Evolutionary conservation across 2,113 vertebrate genomes (phyloP).

Genomic region (Centropus bengalensis): DNA sequence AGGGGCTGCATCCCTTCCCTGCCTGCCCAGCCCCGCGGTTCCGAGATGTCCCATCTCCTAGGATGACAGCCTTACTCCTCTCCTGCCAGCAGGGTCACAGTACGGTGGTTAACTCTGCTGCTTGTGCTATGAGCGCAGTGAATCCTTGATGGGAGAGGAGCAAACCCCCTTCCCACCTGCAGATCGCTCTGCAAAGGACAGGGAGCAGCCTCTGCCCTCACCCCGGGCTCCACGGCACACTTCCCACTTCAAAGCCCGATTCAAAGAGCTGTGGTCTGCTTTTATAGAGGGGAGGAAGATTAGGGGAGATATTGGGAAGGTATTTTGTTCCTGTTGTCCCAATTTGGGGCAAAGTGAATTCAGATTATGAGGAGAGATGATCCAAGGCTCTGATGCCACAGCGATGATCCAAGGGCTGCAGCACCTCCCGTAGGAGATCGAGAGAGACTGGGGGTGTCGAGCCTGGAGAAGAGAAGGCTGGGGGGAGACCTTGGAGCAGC

Average conservation of each 20-base stretch:
- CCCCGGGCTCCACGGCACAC: not conserved
- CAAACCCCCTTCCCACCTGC: not conserved
- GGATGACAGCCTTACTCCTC: not conserved
- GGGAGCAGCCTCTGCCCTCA: not conserved
- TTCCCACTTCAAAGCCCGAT: not conserved
- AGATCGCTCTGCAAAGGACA: not conserved
- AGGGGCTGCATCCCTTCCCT: not conserved
- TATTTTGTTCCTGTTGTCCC: no score
- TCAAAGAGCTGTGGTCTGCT: not conserved
- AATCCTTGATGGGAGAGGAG: fast-evolving
- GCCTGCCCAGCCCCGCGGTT: not conserved
- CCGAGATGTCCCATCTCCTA: fast-evolving
- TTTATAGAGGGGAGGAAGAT: not conserved
- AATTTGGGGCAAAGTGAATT: no score
- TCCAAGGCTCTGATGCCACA: no score
- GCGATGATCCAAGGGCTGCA: no score
- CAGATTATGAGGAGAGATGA: no score
- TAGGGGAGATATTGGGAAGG: no score
- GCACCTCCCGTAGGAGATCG: no score
- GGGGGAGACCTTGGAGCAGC: no score
- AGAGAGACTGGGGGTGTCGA: no score
- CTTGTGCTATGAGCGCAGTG: not conserved
- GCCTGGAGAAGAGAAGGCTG: no score
- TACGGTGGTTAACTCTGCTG: not conserved
- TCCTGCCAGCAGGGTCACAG: not conserved